Evolutionary conservation across 2,113 vertebrate genomes (phyloP), one percentile per base, ranked within the genome.

Genomic region (Misgurnus mizolepis): DNA sequence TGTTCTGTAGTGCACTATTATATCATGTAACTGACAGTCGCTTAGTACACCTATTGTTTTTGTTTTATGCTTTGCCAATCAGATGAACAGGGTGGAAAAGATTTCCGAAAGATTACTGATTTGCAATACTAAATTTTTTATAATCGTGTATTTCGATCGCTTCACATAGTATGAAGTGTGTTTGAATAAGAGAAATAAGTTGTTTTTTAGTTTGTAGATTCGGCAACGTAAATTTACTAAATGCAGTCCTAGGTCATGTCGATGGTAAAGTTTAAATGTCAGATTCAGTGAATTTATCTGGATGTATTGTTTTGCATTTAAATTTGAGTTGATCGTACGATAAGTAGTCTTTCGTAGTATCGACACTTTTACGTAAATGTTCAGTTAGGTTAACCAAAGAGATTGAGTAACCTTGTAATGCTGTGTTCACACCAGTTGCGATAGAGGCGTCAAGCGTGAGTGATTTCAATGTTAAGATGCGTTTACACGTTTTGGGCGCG

Each of bases 41-140:
- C 85, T 86, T 88, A 85, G 40, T 85, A 27, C 41, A 41, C 71
- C 80, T 53, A 17, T 83, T 88, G 87, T 85, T 83, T 85, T 80
- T 74, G 40, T 43, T 85, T 89, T 81, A 64, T 83, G 86, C 88
- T 89, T 90, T 78, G 22, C 55, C 67, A 79, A 86, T 80, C 40
- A 79, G 77, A 87, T 82, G 68, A 88, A 87, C 85, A 87, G 89
- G 83, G 85, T 92, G 90, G 89, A 89, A 92, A 86, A 55, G 17
- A 58, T 47, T 70, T 53, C 22, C 34, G 27, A 17, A 17, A 4
- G n/a, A 60, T 49, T 22, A 7, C 40, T 58, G 6, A 53, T 47
- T 39, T 17, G 18, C 17, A 58, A 17, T 58, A 18, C 55, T 58
- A 18, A 17, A 15, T 17, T 4, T 15, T 0, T 55, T 55, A 55